Conservation (phyloP, 1,140 invertebrate genomes). For the Drosophila orena region DNA sequence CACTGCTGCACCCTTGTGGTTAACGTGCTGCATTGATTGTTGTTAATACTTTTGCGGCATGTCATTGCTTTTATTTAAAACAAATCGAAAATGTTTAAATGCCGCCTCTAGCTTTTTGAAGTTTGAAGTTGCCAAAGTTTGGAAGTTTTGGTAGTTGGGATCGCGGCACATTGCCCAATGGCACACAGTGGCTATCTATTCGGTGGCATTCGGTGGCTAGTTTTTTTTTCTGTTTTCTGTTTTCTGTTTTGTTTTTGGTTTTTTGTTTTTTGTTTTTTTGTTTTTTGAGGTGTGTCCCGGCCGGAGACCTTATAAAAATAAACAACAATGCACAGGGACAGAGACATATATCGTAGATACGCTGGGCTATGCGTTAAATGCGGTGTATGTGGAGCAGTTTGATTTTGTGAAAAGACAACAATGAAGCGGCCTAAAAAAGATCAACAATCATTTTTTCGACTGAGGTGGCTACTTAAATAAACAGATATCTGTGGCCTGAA, state of each 20-base stretch:
- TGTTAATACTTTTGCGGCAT: constrained; percentile 60
- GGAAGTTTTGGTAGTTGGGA: constrained; percentile 13
- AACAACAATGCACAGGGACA: constrained; percentile 57
- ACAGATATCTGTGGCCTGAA: constrained; percentile 48
- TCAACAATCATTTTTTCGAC: constrained; percentile 56
- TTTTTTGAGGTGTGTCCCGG: constrained; percentile 72
- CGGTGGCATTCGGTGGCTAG: constrained; percentile 66
- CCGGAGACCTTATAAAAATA: constrained; percentile 75
- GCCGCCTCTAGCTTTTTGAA: constrained; percentile 64
- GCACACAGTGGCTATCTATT: constrained; percentile 75
- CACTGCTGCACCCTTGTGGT: constrained; percentile 62
- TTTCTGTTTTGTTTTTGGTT: too few species aligned
- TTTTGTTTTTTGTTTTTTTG: constrained; percentile 23
- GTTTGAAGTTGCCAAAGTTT: constrained; percentile 26
- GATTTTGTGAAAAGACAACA: constrained; percentile 78
- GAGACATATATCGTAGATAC: not conserved
- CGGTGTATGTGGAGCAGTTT: constrained; percentile 79
- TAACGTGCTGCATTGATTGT: constrained; percentile 63
- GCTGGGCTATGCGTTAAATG: constrained; percentile 73
- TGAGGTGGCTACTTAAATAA: constrained; percentile 77
- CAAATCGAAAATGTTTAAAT: constrained; percentile 79
- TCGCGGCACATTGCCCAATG: constrained; percentile 42
- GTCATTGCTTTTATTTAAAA: constrained; percentile 79
- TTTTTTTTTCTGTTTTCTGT: too few species aligned
- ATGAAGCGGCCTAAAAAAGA: constrained; percentile 73